Base-by-base conservation (phyloP, 2,797 vertebrate genomes). In the Lagodon rhomboides region DNA sequence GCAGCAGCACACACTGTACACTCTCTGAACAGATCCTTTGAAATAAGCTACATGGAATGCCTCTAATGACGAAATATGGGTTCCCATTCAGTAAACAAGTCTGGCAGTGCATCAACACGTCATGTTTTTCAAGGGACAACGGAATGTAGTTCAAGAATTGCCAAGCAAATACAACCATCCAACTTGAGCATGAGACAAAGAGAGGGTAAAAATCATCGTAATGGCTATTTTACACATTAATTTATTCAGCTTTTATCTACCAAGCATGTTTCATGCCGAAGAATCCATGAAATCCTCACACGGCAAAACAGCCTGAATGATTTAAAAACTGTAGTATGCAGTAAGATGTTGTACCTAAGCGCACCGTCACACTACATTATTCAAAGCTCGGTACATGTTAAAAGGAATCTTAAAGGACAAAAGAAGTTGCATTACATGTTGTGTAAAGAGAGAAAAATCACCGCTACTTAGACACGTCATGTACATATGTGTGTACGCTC, bases 131-230 rank as follows among this genome's bases (percentile, higher is more conserved):
- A 47, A 5, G 11, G 22, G 30, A 67, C 49, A 55, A 55, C n/a
- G n/a, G 20, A 46, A 38, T 18, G 25, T 78, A 75, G 59, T 63
- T 69, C 71, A 75, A 72, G 15, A 71, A 79, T 47, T 74, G 68
- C 69, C 68, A 75, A 77, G 18, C 20, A 54, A 75, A 66, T 11
- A 22, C 47, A 38, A 27, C 27, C 18, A 25, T 56, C 2, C 17
- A 65, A 70, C 22, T 27, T 12, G 30, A 46, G 53, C 4, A 17
- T 51, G 5, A 55, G 38, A 51, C 17, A 60, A 56, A 51, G 9
- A 56, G 11, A 38, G 22, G 3, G 12, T 55, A 10, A 74, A 22
- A 22, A 34, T 44, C 3, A 22, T 34, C 12, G 38, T n/a, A 22
- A 30, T 43, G 23, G 23, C 20, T 51, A 22, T 41, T 50, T 50